A percentile compares a stretch with the other conserved stretches of the same genome.
These are phyloP conservation scores for Pammene fasciana DNA, from an alignment of 2,888 invertebrate genomes.

Conservation along the genomic window DNA sequence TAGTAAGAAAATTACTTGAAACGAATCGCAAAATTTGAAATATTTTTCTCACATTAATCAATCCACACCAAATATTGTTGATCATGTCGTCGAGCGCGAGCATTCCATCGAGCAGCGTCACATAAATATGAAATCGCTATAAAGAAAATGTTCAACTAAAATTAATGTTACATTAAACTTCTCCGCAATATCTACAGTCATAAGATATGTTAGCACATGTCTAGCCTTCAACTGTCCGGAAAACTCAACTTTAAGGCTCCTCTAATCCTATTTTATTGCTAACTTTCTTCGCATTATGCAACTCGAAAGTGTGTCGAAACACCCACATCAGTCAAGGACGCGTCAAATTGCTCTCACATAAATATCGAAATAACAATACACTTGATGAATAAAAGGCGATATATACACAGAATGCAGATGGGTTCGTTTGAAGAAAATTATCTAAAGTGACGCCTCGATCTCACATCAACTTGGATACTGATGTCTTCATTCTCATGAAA, in stretches of 20 bases:
- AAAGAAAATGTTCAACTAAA: constrained; percentile 80
- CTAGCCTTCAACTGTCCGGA: constrained; percentile 49
- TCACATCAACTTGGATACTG: constrained; percentile 14
- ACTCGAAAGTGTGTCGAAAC: constrained; percentile 52
- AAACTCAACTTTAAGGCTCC: constrained; percentile 33
- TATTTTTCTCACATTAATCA: constrained; percentile 48
- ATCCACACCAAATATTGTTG: constrained; percentile 52
- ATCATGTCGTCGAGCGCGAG: constrained; percentile 55
- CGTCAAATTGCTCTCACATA: constrained; percentile 44
- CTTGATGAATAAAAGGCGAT: constrained; percentile 54
- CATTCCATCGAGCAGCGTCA: constrained; percentile 72
- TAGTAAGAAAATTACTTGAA: constrained; percentile 25
- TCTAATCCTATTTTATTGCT: constrained; percentile 59
- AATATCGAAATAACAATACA: constrained; percentile 50
- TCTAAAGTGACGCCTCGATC: constrained; percentile 48
- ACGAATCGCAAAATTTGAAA: constrained; percentile 31
- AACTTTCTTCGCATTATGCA: constrained; percentile 64
- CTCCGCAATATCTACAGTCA: constrained; percentile 67
- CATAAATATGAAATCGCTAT: constrained; percentile 76
- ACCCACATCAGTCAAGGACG: constrained; percentile 28
- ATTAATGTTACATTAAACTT: constrained; percentile 70
- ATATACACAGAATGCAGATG: constrained; percentile 59
- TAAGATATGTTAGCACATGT: constrained; percentile 77
- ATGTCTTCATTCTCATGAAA: not conserved
- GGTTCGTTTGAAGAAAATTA: constrained; percentile 53